Evolutionary conservation across 2,888 invertebrate species (phyloP).

Genomic region (Lochmaea capreae): DNA sequence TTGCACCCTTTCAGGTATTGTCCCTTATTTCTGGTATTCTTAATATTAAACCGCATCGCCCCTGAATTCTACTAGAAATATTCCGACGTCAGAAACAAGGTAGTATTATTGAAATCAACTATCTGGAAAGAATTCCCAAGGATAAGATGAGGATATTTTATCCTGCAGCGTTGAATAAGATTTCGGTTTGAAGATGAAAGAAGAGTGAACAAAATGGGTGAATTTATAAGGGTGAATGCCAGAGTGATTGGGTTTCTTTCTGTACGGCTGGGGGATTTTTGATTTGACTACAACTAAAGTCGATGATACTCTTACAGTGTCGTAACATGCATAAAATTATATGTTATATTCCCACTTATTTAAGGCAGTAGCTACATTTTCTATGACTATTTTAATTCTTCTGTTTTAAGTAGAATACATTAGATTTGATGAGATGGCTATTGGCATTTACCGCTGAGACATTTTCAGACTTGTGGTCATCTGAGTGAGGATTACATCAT

Average conservation of each 20-base stretch:
- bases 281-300: not conserved
- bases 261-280: not conserved
- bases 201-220: constrained; percentile 42
- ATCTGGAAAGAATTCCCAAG: constrained; percentile 46
- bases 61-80: constrained; percentile 14
- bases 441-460: too few relatives aligned
- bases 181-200: constrained; percentile 49
- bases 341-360: too few relatives aligned
- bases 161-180: constrained; percentile 46
- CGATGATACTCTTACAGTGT: constrained; percentile 3
- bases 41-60: not conserved
- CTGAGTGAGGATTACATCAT: too few relatives aligned
- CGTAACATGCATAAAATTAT: not conserved
- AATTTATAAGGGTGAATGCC: constrained; percentile 24
- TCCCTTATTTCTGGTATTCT: not conserved
- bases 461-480: too few relatives aligned
- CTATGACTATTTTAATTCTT: too few relatives aligned
- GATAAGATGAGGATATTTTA: constrained; percentile 41
- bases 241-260: constrained; percentile 19
- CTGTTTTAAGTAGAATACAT: too few relatives aligned
- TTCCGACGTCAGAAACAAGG: constrained; percentile 38
- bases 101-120: constrained; percentile 50
- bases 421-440: too few relatives aligned
- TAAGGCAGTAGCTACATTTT: too few relatives aligned
- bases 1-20: not conserved